These are phyloP conservation scores for Dendrophyllia cribrosa DNA, from an alignment of 64 coral and sea anemone genomes.

Conservation along the genomic window DNA sequence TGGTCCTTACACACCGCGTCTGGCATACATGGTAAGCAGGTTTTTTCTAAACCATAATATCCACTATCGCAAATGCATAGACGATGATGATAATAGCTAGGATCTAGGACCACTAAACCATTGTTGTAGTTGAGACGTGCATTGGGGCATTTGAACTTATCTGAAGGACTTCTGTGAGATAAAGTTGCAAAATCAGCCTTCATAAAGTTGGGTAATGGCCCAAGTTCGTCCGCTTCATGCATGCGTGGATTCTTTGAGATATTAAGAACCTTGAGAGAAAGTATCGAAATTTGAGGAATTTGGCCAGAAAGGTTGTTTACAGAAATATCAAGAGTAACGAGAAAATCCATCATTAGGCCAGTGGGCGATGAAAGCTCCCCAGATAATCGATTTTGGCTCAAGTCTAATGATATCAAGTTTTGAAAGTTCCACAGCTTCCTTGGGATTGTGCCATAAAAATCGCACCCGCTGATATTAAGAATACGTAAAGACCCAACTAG, in stretches of 20 bases:
- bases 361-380: slow-evolving; percentile 25
- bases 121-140: slow-evolving; percentile 65
- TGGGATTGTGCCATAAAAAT: slow-evolving; percentile 57
- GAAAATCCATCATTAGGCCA: slow-evolving; percentile 41
- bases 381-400: slow-evolving; percentile 34
- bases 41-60: slow-evolving; percentile 65
- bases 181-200: slow-evolving; percentile 20
- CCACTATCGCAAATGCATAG: slow-evolving; percentile 74
- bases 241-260: slow-evolving; percentile 43
- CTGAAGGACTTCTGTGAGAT: background rate
- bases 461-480: slow-evolving; percentile 64
- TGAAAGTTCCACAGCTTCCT: slow-evolving; percentile 55
- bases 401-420: slow-evolving; percentile 66
- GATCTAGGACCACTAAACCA: slow-evolving; percentile 71
- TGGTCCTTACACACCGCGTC: slow-evolving; percentile 59
- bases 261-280: slow-evolving; percentile 35
- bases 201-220: slow-evolving; percentile 31
- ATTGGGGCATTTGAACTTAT: slow-evolving; percentile 66
- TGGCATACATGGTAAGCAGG: slow-evolving; percentile 70
- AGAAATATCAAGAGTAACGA: slow-evolving; percentile 44
- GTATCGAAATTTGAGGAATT: slow-evolving; percentile 33
- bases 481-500: slow-evolving; percentile 52
- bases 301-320: slow-evolving; percentile 53
- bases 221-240: background rate
- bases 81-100: slow-evolving; percentile 61